These are phyloP conservation scores for Nezara viridula DNA, from an alignment of 2,888 invertebrate species.

Conservation along the genomic window DNA sequence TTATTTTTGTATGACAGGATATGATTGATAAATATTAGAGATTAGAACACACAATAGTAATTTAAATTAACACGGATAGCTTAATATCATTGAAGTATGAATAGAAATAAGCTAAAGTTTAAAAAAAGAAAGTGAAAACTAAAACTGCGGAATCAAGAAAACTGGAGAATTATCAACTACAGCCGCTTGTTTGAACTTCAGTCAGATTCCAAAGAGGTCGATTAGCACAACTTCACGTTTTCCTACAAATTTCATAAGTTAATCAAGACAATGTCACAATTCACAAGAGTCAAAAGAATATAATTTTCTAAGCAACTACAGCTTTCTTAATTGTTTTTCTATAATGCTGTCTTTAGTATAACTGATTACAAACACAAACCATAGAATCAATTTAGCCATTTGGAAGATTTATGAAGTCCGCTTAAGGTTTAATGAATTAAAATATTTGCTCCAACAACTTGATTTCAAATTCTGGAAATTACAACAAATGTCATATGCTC, in stretches of 20 bases:
- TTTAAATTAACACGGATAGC: neutral
- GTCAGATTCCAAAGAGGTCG: conserved; percentile 1
- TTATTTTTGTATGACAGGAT: neutral
- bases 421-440: neutral
- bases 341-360: neutral
- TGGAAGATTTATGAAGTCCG: neutral
- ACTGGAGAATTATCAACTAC: neutral
- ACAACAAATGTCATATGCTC: neutral
- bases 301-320: no score
- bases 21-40: neutral
- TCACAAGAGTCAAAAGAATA: no score
- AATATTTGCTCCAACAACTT: neutral
- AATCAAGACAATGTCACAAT: no score
- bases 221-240: neutral
- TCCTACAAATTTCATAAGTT: neutral
- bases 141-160: neutral
- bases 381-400: neutral
- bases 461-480: neutral
- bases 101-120: neutral
- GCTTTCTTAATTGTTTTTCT: neutral
- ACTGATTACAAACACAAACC: neutral
- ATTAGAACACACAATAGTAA: neutral
- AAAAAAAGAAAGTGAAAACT: neutral
- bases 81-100: neutral
- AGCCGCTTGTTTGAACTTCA: neutral